phyloP scores from a whole-genome alignment of 2,113 vertebrate genomes.

The Halcyon malimbica region DNA sequence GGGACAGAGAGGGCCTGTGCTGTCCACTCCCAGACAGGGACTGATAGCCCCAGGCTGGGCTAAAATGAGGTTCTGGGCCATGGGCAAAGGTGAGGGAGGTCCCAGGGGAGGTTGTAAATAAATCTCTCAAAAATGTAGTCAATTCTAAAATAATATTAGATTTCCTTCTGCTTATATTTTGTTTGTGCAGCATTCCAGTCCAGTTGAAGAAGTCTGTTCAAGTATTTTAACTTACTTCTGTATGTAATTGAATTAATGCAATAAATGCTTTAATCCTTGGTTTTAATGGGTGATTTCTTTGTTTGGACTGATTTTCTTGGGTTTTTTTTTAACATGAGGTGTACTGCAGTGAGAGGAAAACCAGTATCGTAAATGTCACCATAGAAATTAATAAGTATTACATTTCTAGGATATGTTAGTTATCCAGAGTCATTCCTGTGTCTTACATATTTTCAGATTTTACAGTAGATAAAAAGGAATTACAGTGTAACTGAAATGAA shows the following conservation, averaged over 20 bases:
- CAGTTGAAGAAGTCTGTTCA: neutral
- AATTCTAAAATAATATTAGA: neutral
- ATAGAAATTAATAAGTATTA: neutral
- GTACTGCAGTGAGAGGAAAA: neutral
- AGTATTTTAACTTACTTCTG: neutral
- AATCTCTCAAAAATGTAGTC: neutral
- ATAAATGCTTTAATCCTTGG: neutral
- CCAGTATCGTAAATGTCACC: neutral
- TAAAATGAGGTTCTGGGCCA: neutral
- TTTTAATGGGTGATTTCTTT: neutral
- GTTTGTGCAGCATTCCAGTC: neutral
- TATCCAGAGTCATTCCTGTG: neutral
- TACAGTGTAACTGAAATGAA: neutral
- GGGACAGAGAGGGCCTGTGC: rapidly evolving
- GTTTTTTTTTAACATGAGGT: neutral
- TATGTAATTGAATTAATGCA: neutral
- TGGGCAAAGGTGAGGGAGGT: neutral
- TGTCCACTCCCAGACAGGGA: neutral
- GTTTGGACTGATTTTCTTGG: neutral
- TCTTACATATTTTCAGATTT: neutral
- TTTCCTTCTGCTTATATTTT: neutral
- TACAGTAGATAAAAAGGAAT: neutral
- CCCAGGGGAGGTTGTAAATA: neutral
- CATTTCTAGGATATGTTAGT: neutral
- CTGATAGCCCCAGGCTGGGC: neutral